Percentiles rank a stretch among this genome's conserved stretches.
phyloP scores from a whole-genome alignment of 2,113 vertebrate species.

The Dasypus novemcinctus region DNA sequence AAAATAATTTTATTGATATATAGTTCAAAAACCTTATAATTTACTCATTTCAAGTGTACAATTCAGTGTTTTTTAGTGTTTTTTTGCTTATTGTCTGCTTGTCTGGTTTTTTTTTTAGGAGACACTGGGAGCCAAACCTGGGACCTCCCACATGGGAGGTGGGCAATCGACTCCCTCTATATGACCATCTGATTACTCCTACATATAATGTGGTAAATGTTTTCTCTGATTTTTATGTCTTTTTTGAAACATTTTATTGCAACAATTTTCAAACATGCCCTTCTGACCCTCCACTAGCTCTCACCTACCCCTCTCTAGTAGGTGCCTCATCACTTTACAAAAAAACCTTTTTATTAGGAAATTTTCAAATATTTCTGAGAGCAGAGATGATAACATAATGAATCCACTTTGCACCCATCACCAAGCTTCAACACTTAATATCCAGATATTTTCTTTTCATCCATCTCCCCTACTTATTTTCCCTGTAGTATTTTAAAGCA shows the following conservation, averaged over 20 bases:
- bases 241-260: background rate
- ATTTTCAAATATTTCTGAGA: background rate
- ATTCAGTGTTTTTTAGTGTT: too few species aligned
- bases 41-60: too few species aligned
- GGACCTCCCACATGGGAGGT: too few species aligned
- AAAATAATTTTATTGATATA: too few species aligned
- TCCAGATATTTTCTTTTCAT: background rate
- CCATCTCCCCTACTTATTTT: background rate
- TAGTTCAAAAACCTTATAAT: too few species aligned
- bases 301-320: background rate
- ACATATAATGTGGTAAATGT: background rate
- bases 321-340: too few species aligned
- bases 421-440: fast-evolving
- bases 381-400: background rate
- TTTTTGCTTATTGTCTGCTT: too few species aligned
- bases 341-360: background rate
- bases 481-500: too few species aligned
- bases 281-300: background rate
- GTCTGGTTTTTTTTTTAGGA: too few species aligned
- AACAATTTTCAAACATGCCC: background rate
- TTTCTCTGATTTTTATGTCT: background rate
- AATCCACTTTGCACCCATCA: fast-evolving
- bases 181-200: background rate
- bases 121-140: too few species aligned
- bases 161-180: too few species aligned